These are phyloP conservation scores for Pipistrellus kuhlii DNA, from an alignment of 2,797 vertebrate genomes.

Conservation along the genomic window DNA sequence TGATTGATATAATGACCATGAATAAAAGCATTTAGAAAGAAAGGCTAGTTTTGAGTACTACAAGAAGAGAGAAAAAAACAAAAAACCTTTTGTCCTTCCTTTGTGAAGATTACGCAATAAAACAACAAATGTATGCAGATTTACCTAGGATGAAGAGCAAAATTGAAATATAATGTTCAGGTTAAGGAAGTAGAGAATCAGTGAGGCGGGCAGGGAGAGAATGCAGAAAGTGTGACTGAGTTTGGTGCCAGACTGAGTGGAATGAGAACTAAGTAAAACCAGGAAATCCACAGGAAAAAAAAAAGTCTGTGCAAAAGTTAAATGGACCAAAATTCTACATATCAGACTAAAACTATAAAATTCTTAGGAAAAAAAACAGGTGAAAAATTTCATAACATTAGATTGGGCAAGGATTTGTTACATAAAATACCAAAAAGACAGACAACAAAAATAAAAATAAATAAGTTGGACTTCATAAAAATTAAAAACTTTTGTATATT, in stretches of 20 bases:
- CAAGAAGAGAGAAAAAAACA: neutral
- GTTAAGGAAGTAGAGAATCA: neutral
- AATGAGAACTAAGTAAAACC: neutral
- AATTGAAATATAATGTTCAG: neutral
- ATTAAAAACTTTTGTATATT: neutral
- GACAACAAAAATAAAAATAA: neutral
- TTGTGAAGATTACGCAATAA: neutral
- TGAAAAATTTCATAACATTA: neutral
- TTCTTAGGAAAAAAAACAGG: neutral
- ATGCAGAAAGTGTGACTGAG: neutral
- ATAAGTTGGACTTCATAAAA: conserved; percentile 17
- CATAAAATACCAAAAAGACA: neutral
- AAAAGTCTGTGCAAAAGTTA: neutral
- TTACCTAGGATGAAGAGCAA: neutral
- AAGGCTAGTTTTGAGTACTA: neutral
- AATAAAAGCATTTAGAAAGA: neutral
- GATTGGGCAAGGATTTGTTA: conserved; percentile 12
- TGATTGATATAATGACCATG: neutral
- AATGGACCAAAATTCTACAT: neutral
- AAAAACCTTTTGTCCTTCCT: neutral
- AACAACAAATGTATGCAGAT: neutral
- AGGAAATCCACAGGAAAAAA: neutral
- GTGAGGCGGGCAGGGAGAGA: neutral
- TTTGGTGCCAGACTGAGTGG: neutral
- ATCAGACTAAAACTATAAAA: neutral